These are phyloP conservation scores for Ceyx cyanopectus DNA, from an alignment of 2,113 vertebrate genomes.

Conservation along the genomic window DNA sequence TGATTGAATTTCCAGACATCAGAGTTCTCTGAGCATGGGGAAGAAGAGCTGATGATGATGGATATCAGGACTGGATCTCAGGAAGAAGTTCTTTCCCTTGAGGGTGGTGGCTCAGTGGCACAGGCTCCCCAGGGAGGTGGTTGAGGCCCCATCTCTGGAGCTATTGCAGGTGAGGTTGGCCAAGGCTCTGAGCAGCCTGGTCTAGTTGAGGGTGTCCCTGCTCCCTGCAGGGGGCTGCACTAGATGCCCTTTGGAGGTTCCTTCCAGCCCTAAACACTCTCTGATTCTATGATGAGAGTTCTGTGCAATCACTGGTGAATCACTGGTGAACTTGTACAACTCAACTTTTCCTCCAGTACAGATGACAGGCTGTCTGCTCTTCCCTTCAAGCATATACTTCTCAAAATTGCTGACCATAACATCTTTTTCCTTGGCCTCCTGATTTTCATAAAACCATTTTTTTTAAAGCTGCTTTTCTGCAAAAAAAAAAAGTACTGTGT, in stretches of 20 bases:
- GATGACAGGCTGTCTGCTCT: background rate
- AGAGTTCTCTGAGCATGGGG: accelerated
- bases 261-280: too few species aligned
- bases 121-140: too few species aligned
- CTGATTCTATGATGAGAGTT: background rate
- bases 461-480: background rate
- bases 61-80: too few species aligned
- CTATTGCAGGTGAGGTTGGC: too few species aligned
- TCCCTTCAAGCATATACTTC: background rate
- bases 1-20: background rate
- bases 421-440: background rate
- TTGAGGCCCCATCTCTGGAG: too few species aligned
- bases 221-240: too few species aligned
- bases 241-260: too few species aligned
- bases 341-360: background rate
- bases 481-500: too few species aligned
- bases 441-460: background rate
- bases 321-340: background rate
- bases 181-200: too few species aligned
- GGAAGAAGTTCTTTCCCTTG: too few species aligned
- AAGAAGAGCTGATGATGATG: background rate
- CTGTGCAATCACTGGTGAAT: background rate
- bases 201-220: too few species aligned
- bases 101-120: too few species aligned
- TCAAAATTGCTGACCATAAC: background rate